Evolutionary conservation across 2,888 invertebrate genomes (phyloP).

Genomic region (Abscondita cerata): DNA sequence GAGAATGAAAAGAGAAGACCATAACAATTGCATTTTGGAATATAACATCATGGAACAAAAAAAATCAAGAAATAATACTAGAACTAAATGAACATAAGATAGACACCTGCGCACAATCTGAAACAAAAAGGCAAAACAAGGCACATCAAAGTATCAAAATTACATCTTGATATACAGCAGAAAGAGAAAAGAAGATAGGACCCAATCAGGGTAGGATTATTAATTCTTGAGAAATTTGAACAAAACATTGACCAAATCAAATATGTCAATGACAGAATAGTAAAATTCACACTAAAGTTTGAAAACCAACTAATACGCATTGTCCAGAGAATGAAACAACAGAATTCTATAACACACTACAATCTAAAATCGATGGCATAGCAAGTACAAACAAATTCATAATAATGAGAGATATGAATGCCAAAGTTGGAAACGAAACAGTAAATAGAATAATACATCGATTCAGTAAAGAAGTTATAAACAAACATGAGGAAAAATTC

Average conservation of each 20-base stretch:
- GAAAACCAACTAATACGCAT: not conserved
- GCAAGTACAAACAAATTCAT: not conserved
- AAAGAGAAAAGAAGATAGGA: not conserved
- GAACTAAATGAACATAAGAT: not conserved
- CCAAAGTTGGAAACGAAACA: not conserved
- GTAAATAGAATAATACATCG: not conserved
- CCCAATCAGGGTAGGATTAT: not conserved
- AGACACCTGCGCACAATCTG: not conserved
- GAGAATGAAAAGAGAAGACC: not conserved
- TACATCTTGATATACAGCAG: not conserved
- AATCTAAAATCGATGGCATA: not conserved
- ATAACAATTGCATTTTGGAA: not conserved
- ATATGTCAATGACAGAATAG: not conserved
- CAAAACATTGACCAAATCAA: not conserved
- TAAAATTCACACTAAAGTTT: not conserved
- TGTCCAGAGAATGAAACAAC: not conserved
- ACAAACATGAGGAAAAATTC: not conserved
- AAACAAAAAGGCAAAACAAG: slow-evolving; percentile 1
- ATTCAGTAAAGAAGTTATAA: not conserved
- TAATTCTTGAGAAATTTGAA: not conserved
- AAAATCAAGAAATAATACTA: not conserved
- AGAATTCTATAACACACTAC: not conserved
- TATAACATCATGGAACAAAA: not conserved
- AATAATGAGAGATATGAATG: slow-evolving; percentile 2
- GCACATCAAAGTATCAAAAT: not conserved